Evolutionary conservation across 2,113 vertebrate genomes (phyloP), one percentile per base, ranked within the genome.

Genomic region (Neodontobutis hainanensis): DNA sequence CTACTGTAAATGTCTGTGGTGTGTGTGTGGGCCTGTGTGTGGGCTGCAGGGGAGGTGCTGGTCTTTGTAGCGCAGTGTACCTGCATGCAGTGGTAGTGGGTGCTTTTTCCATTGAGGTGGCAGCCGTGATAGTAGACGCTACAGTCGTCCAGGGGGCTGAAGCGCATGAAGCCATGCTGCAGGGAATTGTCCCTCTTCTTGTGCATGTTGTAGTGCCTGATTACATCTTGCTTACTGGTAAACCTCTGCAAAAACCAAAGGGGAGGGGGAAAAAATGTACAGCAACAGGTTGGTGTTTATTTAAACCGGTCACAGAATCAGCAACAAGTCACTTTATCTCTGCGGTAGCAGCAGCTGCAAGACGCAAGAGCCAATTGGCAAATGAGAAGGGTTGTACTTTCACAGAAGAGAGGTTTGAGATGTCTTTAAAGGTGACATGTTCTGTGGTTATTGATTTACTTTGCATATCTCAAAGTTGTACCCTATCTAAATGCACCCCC

Each of bases 1-100:
- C 6, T 49, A 58, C 43, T 65, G 44, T 70, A 80, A 8, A 11
- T 46, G 27, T 49, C 65, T 47, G 68, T 74, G 74, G 51, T n/a
- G 63, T 77, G 36, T n/a, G 34, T 73, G 72, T 53, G 61, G 58
- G 45, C 44, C 45, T 43, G 15, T 57, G 76, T 40, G 80, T 61
- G 48, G 61, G 67, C 27, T 55, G 64, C 16, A 6, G 70, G 62
- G 36, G 60, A 57, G 47, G 42, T 34, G 66, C 27, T 35, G 32
- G 8, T 57, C 6, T 68, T 50, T 36, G 59, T 58, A 53, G 32
- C 67, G 53, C 60, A 63, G 47, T 86, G 90, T 92, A 97, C 96
- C 97, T 99, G 97, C 97, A 99, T 99, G 94, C 97, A 99, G 91
- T 99, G 97, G 93, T 99, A 99, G 92, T 99, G 97, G 64, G 97